Conservation (phyloP, 2,113 vertebrate species). For the Eretmochelys imbricata region DNA sequence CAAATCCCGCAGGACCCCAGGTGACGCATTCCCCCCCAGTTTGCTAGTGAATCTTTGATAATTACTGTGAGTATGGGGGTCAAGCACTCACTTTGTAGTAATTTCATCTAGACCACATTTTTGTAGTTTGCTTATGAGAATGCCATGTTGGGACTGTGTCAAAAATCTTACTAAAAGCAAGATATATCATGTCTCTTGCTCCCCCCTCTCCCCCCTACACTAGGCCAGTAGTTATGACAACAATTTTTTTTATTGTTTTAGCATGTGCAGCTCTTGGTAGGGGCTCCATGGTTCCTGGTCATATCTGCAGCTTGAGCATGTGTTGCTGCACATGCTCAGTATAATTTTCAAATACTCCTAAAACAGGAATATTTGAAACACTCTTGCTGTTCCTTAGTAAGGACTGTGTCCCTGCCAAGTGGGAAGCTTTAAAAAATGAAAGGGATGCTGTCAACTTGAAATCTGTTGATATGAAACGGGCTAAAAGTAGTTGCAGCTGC, state of each 20-base stretch:
- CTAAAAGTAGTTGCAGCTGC: conserved; percentile 12
- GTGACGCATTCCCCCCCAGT: not conserved
- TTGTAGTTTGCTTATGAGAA: no score
- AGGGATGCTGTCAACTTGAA: not conserved
- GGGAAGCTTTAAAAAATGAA: conserved; percentile 30
- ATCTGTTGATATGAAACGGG: not conserved
- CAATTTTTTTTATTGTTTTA: conserved; percentile 44
- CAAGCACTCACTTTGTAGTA: not conserved
- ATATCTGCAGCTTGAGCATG: not conserved
- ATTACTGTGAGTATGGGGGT: not conserved
- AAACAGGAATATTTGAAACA: conserved; percentile 1
- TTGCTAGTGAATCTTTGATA: not conserved
- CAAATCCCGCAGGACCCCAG: not conserved
- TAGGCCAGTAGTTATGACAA: not conserved
- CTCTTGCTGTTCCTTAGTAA: conserved; percentile 20
- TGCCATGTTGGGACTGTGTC: no score
- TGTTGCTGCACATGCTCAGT: not conserved
- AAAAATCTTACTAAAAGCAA: no score
- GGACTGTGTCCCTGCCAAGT: not conserved
- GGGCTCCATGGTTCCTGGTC: not conserved
- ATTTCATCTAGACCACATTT: not conserved
- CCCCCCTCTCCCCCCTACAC: no score
- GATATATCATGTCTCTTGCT: no score
- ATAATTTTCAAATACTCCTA: not conserved
- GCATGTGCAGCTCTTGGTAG: not conserved